Evolutionary conservation across 1,140 invertebrate genomes (phyloP), one percentile per base, ranked within the genome.

Genomic region (Stegodyphus dumicola): DNA sequence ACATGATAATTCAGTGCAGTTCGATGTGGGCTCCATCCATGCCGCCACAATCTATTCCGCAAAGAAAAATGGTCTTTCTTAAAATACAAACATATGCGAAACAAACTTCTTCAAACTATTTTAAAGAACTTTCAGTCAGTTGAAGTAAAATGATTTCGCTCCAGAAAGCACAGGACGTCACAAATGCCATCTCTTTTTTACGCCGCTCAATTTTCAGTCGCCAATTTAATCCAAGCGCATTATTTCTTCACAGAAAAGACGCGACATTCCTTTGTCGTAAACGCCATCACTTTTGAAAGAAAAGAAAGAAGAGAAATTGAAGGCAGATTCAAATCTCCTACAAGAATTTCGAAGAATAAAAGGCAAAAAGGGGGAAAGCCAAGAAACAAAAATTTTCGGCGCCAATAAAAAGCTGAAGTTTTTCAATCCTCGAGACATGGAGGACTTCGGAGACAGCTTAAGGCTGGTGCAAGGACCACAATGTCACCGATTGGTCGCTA

Each of bases 401-500:
- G n/a, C 60, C 60, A 77, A 77, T 77, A 77, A 77, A 77, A 77
- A 52, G 75, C 75, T 66, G 60, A 65, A 65, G 56, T 66, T 54
- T 33, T 66, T 66, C 73, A 75, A 75, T 75, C 49, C 73, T n/a
- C 15, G 48, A 33, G 33, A 33, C 33, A 33, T 33, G 33, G 33
- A 33, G 33, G 33, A 33, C 33, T 65, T 69, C n/a, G 18, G 65
- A 79, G 65, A 56, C 66, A 17, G 64, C 52, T 7, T 6, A 70
- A 67, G n/a, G 67, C 53, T 48, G 33, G 51, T 49, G 33, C 51
- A 71, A 51, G 69, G 69, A 52, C 33, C 33, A 49, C 69, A 71
- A 6, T 71, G 69, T 71, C 69, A 33, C 18, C 18, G 11, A 60
- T 60, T 33, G 33, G 33, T 33, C 33, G 33, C 33, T 33, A 33